Percentiles rank a stretch among this genome's conserved stretches.
Evolutionary conservation across 2,797 vertebrate species (phyloP).

Genomic region (Anguilla marmorata): DNA sequence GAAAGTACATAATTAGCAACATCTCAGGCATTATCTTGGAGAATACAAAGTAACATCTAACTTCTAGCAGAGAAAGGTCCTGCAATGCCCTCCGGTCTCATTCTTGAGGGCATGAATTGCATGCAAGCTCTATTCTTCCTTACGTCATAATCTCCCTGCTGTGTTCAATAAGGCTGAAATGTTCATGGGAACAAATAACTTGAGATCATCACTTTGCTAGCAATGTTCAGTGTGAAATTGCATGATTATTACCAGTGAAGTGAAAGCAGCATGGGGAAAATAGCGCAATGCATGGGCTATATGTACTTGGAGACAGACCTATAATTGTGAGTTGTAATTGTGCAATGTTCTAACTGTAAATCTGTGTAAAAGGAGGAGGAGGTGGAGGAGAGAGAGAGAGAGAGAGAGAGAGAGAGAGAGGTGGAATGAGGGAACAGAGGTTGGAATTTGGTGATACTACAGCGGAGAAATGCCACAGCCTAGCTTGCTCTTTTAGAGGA

Average conservation of each 20-base stretch:
- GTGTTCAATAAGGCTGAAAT: not conserved
- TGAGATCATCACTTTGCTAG: not conserved
- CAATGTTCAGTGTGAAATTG: not conserved
- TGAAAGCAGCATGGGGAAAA: not conserved
- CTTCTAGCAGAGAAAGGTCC: not conserved
- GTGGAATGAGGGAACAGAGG: constrained; percentile 26
- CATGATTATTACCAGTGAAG: not conserved
- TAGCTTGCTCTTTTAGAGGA: constrained; percentile 15
- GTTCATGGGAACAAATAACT: not conserved
- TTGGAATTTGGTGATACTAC: constrained; percentile 32
- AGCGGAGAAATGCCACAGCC: constrained; percentile 24
- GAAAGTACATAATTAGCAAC: not conserved
- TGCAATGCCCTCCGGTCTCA: not conserved
- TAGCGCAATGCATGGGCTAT: not conserved
- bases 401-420: constrained; percentile 13
- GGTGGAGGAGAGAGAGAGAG: not conserved
- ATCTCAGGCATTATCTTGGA: not conserved
- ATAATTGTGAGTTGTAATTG: not conserved
- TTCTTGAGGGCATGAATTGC: not conserved
- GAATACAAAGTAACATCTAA: not conserved
- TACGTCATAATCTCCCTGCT: not conserved
- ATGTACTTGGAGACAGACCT: not conserved
- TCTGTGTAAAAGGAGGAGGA: not conserved
- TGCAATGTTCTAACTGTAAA: constrained; percentile 7
- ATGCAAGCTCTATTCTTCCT: not conserved